phyloP scores from a whole-genome alignment of 2,113 vertebrate genomes.

The Podilymbus podiceps region DNA sequence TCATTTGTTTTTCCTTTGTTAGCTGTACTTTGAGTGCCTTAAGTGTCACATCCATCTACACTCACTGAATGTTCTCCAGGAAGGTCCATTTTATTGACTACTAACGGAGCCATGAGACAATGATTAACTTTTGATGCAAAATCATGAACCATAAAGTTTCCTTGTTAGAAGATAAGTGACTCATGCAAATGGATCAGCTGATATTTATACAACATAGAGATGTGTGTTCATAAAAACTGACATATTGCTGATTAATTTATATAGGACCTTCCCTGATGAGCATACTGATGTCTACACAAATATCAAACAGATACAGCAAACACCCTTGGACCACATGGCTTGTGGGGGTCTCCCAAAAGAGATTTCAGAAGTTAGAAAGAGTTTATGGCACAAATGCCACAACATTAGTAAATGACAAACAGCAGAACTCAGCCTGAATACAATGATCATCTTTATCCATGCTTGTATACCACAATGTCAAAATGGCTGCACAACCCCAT shows the following conservation, averaged over 20 bases:
- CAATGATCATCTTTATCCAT: not conserved
- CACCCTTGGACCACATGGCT: not conserved
- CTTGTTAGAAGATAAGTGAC: conserved; percentile 17
- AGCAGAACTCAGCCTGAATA: not conserved
- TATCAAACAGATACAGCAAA: not conserved
- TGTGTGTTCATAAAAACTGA: conserved; percentile 18
- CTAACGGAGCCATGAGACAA: not conserved
- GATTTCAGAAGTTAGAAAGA: not conserved
- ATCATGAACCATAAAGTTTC: conserved; percentile 55
- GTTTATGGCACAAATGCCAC: not conserved
- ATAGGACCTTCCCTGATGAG: not conserved
- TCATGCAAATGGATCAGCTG: not conserved
- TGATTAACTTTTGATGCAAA: conserved; percentile 56
- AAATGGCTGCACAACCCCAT: not conserved
- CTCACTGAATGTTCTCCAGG: not conserved
- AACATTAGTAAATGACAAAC: not conserved
- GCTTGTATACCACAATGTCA: not conserved
- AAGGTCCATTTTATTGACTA: not conserved
- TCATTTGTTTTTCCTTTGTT: conserved; percentile 50
- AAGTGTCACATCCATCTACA: not conserved
- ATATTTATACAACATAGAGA: not conserved
- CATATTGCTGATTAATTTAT: conserved; percentile 28
- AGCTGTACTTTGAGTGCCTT: not conserved
- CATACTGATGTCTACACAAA: not conserved
- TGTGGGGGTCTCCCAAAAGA: not conserved